A percentile compares a stretch with the other conserved stretches of the same genome.
These are phyloP conservation scores for Sturnus vulgaris DNA, from an alignment of 2,113 vertebrate genomes.

Conservation along the genomic window DNA sequence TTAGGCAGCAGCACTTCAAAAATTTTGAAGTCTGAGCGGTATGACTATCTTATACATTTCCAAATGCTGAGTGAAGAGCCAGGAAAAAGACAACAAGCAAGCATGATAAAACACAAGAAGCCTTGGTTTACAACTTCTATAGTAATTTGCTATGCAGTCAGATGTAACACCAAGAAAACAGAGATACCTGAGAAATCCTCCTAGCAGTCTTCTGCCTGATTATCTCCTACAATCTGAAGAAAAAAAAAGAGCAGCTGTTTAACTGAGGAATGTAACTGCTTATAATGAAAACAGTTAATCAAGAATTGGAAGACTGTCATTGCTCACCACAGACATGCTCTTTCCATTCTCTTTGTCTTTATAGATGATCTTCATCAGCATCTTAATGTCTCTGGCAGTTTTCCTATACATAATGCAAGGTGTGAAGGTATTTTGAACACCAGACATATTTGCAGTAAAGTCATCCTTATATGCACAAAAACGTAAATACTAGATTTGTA, in stretches of 20 bases:
- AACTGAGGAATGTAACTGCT: not conserved
- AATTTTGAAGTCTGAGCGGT: not conserved
- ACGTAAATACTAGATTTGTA: not conserved
- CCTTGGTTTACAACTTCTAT: not conserved
- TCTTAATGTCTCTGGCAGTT: not conserved
- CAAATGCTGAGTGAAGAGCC: not conserved
- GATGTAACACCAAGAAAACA: not conserved
- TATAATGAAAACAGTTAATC: not conserved
- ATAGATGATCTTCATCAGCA: not conserved
- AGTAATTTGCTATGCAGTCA: not conserved
- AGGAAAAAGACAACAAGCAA: not conserved
- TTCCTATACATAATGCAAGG: not conserved
- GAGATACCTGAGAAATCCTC: not conserved
- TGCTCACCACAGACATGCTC: not conserved
- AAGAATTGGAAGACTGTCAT: not conserved
- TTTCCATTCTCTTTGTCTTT: not conserved
- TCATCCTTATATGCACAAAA: not conserved
- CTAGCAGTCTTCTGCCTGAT: not conserved
- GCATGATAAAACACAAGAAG: not conserved
- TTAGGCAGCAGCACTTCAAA: not conserved
- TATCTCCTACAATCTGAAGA: not conserved
- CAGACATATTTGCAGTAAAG: not conserved
- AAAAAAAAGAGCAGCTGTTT: not conserved
- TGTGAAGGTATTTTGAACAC: not conserved
- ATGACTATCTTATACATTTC: not conserved